Evolutionary conservation across 2,888 invertebrate genomes (phyloP).

Genomic region (Sinelater perroti): DNA sequence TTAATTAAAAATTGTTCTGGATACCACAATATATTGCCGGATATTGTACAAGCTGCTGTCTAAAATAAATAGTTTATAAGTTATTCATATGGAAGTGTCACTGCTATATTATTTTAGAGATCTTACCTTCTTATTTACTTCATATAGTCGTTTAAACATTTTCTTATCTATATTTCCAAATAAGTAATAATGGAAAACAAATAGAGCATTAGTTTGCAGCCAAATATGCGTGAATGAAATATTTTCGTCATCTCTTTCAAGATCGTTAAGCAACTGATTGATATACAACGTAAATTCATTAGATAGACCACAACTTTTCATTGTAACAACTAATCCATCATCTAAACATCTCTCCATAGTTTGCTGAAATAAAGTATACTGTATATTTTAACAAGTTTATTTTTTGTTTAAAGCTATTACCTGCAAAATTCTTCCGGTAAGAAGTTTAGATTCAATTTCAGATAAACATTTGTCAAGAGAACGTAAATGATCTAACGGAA

Average conservation of each 20-base stretch:
- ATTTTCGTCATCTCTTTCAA: conserved; percentile 70
- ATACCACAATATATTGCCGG: conserved; percentile 85
- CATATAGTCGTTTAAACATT: conserved; percentile 74
- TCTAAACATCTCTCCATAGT: conserved; percentile 55
- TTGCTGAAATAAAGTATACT: conserved; percentile 45
- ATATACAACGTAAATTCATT: conserved; percentile 76
- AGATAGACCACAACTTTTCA: conserved; percentile 60
- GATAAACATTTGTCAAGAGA: conserved; percentile 77
- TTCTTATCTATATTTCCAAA: conserved; percentile 84
- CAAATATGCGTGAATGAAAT: conserved; percentile 66
- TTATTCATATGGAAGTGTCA: too few species aligned
- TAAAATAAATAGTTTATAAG: conserved; percentile 57
- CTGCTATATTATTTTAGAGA: too few species aligned
- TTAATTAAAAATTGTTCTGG: conserved; percentile 82
- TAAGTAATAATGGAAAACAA: conserved; percentile 73
- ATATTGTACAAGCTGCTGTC: conserved; percentile 80
- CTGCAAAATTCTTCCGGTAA: conserved; percentile 77
- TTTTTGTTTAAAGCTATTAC: too few species aligned
- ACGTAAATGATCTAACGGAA: conserved; percentile 69
- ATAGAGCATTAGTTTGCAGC: conserved; percentile 73
- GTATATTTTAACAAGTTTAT: not conserved
- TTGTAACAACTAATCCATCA: conserved; percentile 49
- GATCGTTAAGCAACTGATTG: conserved; percentile 67
- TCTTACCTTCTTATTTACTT: conserved; percentile 80
- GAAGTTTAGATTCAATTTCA: conserved; percentile 72